Evolutionary conservation across 2,797 vertebrate genomes (phyloP), one percentile per base, ranked within the genome.

Genomic region (Spinus olivaceus): DNA sequence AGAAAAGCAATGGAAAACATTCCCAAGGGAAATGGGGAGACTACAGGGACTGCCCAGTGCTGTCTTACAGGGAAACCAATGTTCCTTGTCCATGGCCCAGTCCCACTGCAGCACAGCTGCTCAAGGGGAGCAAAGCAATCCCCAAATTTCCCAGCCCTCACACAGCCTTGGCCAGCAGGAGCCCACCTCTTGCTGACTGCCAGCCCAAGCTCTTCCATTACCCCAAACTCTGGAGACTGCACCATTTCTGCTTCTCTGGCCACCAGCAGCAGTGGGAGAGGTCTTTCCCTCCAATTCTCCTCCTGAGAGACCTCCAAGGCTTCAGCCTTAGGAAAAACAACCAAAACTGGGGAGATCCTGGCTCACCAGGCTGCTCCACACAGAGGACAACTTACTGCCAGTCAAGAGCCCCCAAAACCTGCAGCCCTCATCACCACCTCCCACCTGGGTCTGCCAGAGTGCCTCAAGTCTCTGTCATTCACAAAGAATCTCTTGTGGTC

Each of bases 11-110:
- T 19, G 39, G n/a, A 70, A 61, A 20, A 10, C 18, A 79, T 33
- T 88, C 28, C 56, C 0, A 0, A 60, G 56, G 66, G 23, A 54
- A 86, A 71, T 0, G 4, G 8, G 42, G 28, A 63, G 10, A 53
- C 15, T 19, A 7, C 17, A 54, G n/a, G 44, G 32, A 50, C 21
- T 32, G 24, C 20, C 47, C 37, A 32, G 30, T 32, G 66, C 18
- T 69, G 51, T 42, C 51, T 56, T 14, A 19, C 13, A 49, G 78
- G 83, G 72, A 81, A 84, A 65, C 12, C 35, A 15, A 6, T 0
- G 14, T 10, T 56, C 56, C 44, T 10, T 28, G 23, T 59, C 66
- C 90, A 35, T 33, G 44, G 37, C 14, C 6, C 22, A 56, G 33
- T 22, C 35, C 65, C 41, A 9, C 14, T 32, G 81, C 53, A 81